A percentile compares a stretch with the other conserved stretches of the same genome.
Evolutionary conservation across 2,888 invertebrate species (phyloP).

Genomic region (Nemapogon koenigi): DNA sequence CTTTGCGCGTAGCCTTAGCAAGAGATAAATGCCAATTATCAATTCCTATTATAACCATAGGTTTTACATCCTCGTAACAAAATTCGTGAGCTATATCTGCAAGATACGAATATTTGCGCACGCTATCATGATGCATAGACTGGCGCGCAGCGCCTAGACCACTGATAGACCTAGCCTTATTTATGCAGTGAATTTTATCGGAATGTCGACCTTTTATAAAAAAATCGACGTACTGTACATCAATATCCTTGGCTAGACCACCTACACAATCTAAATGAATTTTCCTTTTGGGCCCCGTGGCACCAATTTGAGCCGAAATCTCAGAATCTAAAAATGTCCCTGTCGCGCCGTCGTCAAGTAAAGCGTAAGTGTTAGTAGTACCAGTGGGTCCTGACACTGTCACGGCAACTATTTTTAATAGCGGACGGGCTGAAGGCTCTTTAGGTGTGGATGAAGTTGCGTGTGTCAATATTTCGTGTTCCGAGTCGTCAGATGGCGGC

Average conservation of each 20-base stretch:
- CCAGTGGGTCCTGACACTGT: not conserved
- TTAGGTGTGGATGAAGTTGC: too few relatives aligned
- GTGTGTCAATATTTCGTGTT: too few relatives aligned
- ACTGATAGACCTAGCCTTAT: slow-evolving; percentile 1
- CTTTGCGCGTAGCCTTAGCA: not conserved
- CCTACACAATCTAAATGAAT: slow-evolving; percentile 1
- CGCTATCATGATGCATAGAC: not conserved
- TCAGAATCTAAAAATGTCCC: too few relatives aligned
- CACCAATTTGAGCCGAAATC: too few relatives aligned
- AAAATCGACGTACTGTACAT: slow-evolving; percentile 2
- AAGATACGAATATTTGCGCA: not conserved
- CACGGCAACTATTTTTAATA: slow-evolving; percentile 1
- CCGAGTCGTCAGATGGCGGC: too few relatives aligned
- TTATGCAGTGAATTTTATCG: not conserved
- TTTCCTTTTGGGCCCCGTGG: slow-evolving; percentile 1
- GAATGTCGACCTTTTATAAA: not conserved
- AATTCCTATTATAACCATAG: not conserved
- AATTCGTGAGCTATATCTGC: too few relatives aligned
- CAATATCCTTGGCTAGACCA: not conserved
- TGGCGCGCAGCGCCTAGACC: slow-evolving; percentile 2
- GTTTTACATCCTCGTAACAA: too few relatives aligned
- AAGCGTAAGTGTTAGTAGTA: not conserved
- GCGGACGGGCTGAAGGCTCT: too few relatives aligned
- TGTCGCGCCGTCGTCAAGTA: not conserved
- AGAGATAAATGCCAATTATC: not conserved